Conservation (phyloP, 2,888 invertebrate genomes). For the Melolontha melolontha region DNA sequence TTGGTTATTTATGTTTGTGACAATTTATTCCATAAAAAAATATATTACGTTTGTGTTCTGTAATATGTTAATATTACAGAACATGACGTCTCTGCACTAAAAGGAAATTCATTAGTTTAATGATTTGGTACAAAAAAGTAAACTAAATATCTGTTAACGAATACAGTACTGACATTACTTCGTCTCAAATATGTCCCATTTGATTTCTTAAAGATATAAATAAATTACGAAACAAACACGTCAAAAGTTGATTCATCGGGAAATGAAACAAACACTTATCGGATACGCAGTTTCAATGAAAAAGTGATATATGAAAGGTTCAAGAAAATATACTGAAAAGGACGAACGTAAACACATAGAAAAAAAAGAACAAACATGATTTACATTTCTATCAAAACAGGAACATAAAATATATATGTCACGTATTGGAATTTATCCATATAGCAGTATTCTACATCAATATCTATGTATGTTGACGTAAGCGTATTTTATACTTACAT, state of each 20-base stretch:
- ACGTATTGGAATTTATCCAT: conserved; percentile 5
- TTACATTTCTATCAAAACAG: conserved; percentile 35
- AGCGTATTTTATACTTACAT: not conserved
- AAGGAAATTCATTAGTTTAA: too few species aligned
- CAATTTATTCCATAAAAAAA: too few species aligned
- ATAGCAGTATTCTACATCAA: conserved; percentile 5
- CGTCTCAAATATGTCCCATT: too few species aligned
- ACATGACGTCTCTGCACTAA: too few species aligned
- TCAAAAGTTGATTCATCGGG: conserved; percentile 3
- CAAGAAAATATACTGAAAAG: conserved; percentile 5
- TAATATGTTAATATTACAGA: too few species aligned
- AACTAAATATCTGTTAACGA: too few species aligned
- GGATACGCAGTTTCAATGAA: conserved; percentile 20
- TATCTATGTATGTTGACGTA: not conserved
- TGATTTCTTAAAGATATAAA: too few species aligned
- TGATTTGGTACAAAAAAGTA: too few species aligned
- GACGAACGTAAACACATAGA: conserved; percentile 16
- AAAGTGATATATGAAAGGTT: conserved; percentile 21
- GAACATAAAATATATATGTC: conserved; percentile 3
- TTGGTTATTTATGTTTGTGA: too few species aligned
- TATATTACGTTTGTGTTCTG: too few species aligned
- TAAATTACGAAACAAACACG: too few species aligned
- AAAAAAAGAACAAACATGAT: conserved; percentile 29
- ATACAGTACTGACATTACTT: too few species aligned
- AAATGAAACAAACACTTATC: conserved; percentile 11